Percentiles rank a stretch among this genome's conserved stretches.
Conservation (phyloP, 2,113 vertebrate genomes). For the Oreochromis aureus region DNA sequence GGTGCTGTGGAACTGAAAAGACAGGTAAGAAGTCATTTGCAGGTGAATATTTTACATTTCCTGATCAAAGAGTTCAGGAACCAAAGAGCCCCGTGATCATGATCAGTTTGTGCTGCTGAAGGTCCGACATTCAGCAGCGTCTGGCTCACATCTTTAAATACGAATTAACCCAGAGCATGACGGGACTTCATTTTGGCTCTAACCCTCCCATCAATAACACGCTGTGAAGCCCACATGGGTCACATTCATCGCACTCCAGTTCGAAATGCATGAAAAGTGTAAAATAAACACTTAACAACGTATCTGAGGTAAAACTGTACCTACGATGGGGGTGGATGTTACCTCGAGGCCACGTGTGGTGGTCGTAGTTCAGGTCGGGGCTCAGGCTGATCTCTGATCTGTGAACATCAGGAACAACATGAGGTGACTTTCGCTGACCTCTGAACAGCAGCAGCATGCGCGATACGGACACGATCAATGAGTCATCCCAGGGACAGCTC, state of each 20-base stretch:
- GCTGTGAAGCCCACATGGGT: background rate
- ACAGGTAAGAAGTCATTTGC: background rate
- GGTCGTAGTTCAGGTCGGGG: background rate
- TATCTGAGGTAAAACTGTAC: background rate
- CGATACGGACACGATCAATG: background rate
- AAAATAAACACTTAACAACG: background rate
- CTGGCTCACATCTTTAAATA: background rate
- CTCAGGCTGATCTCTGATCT: background rate
- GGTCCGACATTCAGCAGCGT: background rate
- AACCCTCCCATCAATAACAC: background rate
- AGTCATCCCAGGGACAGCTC: background rate
- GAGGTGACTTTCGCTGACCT: background rate
- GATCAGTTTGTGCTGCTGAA: background rate
- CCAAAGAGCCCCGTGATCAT: background rate
- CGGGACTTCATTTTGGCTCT: background rate
- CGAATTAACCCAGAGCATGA: background rate
- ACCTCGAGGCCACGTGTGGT: background rate
- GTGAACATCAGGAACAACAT: background rate
- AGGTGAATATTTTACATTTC: background rate
- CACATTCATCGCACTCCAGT: background rate
- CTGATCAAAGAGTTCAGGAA: background rate
- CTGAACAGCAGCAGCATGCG: background rate
- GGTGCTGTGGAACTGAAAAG: background rate
- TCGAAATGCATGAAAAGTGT: background rate
- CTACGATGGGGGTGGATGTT: background rate